Evolutionary conservation across 2,113 vertebrate species (phyloP), one percentile per base, ranked within the genome.

Genomic region (Sula dactylatra): DNA sequence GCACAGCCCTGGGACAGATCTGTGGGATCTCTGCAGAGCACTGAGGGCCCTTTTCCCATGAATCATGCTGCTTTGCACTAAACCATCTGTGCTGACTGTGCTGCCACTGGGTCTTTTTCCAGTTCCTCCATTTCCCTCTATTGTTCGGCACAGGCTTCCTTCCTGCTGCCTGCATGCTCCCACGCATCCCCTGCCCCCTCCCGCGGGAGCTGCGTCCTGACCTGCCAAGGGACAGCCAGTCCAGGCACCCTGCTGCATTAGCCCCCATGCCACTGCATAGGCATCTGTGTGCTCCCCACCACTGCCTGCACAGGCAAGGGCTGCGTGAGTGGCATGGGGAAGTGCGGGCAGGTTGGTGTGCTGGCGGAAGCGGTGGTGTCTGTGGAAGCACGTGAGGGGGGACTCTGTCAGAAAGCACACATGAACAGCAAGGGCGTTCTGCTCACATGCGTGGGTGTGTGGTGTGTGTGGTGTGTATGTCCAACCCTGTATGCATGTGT

Each of bases 111-210:
- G 9, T 91, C 85, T 91, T 93, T 88, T 92, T 90, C 95, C 97
- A 97, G 95, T 97, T 97, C 98, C 98, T 98, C 98, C 98, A 97
- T 97, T 98, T 98, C 98, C 98, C 98, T 77, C 98, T 98, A 98
- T 98, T 98, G 98, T 98, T 98, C 91, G 17, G 89, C 10, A 14
- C 93, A 91, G 95, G 98, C 97, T 98, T 98, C 98, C 98, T 98
- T 98, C 98, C 98, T 98, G 97, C 96, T 88, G 94, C 95, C 93
- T 96, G 94, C 81, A 27, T 5, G 82, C 91, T 97, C 97, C 97
- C 96, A 95, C 96, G 82, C 94, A 95, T 81, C 97, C 93, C 93
- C 83, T 86, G 77, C 80, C 85, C 90, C 85, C 91, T 93, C 91
- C 90, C 3, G 14, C 78, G 6, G 82, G 56, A 87, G 59, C 82